These are phyloP conservation scores for Cloeon dipterum DNA, from an alignment of 2,888 invertebrate genomes.

Conservation along the genomic window DNA sequence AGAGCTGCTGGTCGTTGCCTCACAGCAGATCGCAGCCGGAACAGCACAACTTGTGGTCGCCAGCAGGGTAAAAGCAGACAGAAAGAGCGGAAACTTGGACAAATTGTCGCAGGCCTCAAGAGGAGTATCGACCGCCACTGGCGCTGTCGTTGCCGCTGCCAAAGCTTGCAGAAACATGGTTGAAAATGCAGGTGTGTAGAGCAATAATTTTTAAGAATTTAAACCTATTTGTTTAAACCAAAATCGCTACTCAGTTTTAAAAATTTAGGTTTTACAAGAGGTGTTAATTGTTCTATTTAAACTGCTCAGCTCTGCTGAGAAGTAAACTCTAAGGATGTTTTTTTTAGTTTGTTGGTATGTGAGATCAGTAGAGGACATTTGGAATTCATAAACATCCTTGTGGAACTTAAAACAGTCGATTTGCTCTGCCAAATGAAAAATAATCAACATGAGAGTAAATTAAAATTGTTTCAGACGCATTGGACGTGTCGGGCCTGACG, in stretches of 20 bases:
- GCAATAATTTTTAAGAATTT: no score
- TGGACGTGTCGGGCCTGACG: conserved; percentile 73
- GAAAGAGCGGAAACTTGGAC: conserved; percentile 53
- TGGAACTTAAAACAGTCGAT: background rate
- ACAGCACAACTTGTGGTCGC: conserved; percentile 96
- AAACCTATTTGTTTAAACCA: no score
- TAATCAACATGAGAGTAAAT: no score
- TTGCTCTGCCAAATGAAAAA: background rate
- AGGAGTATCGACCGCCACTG: conserved; percentile 75
- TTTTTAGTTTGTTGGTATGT: no score
- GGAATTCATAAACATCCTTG: background rate
- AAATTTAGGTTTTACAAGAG: background rate
- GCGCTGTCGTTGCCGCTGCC: conserved; percentile 79
- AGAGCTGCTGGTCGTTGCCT: conserved; percentile 85
- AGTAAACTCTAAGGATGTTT: no score
- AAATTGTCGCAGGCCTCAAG: conserved; percentile 68
- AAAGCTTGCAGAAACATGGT: conserved; percentile 70
- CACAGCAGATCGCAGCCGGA: conserved; percentile 87
- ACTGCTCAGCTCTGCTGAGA: no score
- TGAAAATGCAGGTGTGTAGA: no score
- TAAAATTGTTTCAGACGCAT: conserved; percentile 36
- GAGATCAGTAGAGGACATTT: background rate
- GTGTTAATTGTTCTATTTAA: no score
- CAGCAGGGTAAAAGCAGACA: conserved; percentile 83
- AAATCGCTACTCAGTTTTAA: no score